Conservation (phyloP, 1,140 invertebrate genomes). For the Drosophila asahinai region DNA sequence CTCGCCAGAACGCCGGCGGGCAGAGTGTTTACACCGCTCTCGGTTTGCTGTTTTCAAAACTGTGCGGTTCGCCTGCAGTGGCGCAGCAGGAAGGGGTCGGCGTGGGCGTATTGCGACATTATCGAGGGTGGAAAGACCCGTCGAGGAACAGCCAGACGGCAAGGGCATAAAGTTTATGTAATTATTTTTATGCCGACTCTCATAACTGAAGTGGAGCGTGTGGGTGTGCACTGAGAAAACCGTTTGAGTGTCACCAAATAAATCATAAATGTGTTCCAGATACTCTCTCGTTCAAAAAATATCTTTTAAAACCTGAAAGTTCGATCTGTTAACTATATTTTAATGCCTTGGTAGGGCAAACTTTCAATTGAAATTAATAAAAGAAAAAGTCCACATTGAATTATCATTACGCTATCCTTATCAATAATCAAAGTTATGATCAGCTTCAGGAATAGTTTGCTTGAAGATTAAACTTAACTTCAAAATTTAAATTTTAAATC, state of each 20-base stretch:
- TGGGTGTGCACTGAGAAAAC: conserved; percentile 22
- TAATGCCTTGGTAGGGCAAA: too few species aligned
- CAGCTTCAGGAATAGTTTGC: too few species aligned
- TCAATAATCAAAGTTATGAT: too few species aligned
- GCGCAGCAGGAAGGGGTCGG: conserved; percentile 22
- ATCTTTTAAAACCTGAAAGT: too few species aligned
- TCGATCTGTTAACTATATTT: too few species aligned
- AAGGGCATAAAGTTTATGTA: conserved; percentile 78
- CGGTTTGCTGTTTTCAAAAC: conserved; percentile 76
- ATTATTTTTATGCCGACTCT: conserved; percentile 82
- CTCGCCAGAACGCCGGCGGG: conserved; percentile 37
- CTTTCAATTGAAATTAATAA: too few species aligned
- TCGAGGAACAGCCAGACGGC: conserved; percentile 72
- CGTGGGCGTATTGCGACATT: conserved; percentile 67
- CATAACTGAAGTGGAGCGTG: conserved; percentile 39
- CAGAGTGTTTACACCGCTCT: conserved; percentile 72
- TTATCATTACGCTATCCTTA: too few species aligned
- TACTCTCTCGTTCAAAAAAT: too few species aligned
- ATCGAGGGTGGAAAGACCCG: conserved; percentile 73
- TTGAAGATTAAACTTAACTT: too few species aligned
- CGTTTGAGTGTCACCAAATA: neutral
- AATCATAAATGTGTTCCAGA: neutral
- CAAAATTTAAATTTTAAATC: too few species aligned
- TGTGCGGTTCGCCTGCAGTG: conserved; percentile 57
- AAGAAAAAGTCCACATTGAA: too few species aligned